These are phyloP conservation scores for Chaetogeoica ovagalla DNA, from an alignment of 2,888 invertebrate species.

Conservation along the genomic window DNA sequence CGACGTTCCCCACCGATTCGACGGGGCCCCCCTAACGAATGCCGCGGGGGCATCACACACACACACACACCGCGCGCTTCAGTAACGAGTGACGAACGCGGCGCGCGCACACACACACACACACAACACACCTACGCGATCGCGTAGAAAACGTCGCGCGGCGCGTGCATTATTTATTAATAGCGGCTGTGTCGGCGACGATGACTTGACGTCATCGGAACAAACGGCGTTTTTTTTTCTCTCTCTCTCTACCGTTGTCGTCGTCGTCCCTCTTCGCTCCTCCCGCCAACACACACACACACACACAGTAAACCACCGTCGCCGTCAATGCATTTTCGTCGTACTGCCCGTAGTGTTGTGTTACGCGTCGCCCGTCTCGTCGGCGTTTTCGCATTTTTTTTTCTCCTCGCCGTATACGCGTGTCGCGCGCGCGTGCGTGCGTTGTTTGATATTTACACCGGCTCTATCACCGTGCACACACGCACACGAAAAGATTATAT, in stretches of 20 bases:
- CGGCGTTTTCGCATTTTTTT: neutral
- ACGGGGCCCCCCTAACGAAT: no score
- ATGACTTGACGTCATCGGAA: conserved; percentile 44
- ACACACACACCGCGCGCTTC: no score
- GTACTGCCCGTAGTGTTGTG: conserved; percentile 12
- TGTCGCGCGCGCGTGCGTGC: neutral
- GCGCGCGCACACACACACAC: no score
- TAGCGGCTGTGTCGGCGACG: conserved; percentile 6
- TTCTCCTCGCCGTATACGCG: neutral
- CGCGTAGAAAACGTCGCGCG: neutral
- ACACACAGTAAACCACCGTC: neutral
- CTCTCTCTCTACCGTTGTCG: neutral
- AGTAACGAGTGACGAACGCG: no score
- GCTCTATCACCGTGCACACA: no score
- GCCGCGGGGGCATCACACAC: no score
- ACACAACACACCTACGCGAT: neutral
- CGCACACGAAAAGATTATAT: no score
- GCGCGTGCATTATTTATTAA: conserved; percentile 22
- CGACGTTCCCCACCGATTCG: no score
- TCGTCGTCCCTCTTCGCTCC: conserved; percentile 10
- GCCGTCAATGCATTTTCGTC: conserved; percentile 26
- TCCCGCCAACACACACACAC: neutral
- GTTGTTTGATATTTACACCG: no score
- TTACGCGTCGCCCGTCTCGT: conserved; percentile 38
- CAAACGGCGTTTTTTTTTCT: neutral